Base-by-base conservation (phyloP, 2,797 vertebrate species). In the Poecile montanus region DNA sequence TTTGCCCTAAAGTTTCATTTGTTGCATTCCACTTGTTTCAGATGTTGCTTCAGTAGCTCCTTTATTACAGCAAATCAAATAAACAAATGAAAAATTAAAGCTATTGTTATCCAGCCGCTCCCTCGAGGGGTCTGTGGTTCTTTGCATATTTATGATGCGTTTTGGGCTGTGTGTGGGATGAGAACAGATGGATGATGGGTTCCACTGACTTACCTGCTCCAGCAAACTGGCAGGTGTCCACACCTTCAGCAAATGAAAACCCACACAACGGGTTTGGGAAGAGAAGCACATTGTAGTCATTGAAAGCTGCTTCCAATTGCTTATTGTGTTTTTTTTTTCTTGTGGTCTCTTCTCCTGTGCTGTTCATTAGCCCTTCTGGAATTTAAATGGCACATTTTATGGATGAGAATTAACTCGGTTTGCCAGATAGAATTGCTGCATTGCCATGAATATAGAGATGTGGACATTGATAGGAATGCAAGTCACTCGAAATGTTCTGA, bases 51-150 rank as follows among this genome's bases (percentile, higher is more conserved):
- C 91, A 82, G 93, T 53, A 90, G 77, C 94, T 97, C 91, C 81
- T 81, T 96, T 88, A 81, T 94, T 87, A 77, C 78, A 70, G 93
- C 92, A 97, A 97, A 97, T 97, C 97, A 97, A 97, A 97, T 93
- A 97, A 98, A 97, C 97, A 98, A 97, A 97, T 97, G 97, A 97
- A 98, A 98, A 98, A 97, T 98, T 97, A 98, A 98, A 92, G 75
- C 91, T 66, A 94, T 97, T 97, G 97, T 98, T 97, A 96, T 73
- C 94, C 94, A 93, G 96, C 96, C 67, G 62, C 44, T 80, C 92
- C 67, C 80, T n/a, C 5, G 11, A 29, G 78, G 44, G 30, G 29
- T 16, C 34, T 66, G 53, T 32, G 73, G n/a, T 60, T 67, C 78
- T 93, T 65, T 94, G 95, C 94, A 76, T 95, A 95, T 96, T 96